A percentile compares a stretch with the other conserved stretches of the same genome.
phyloP scores from a whole-genome alignment of 2,888 invertebrate genomes.

The Yponomeuta malinellus region DNA sequence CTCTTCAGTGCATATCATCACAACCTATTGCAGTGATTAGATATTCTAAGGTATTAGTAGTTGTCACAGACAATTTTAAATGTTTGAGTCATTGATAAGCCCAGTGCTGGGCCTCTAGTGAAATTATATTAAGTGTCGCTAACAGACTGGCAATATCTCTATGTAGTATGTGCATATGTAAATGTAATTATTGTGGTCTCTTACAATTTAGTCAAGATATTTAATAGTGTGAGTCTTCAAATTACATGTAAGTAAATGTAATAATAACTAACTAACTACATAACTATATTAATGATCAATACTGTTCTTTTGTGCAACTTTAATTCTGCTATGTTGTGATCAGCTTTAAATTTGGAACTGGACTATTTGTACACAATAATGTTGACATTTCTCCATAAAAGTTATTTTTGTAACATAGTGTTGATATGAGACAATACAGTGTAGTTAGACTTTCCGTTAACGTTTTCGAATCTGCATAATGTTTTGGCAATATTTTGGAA shows the following conservation, averaged over 20 bases:
- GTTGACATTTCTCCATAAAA: slow-evolving; percentile 60
- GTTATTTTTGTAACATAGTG: slow-evolving; percentile 71
- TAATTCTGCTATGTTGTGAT: slow-evolving; percentile 72
- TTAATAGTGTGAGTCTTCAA: slow-evolving; percentile 71
- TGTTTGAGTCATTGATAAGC: slow-evolving; percentile 67
- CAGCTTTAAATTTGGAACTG: slow-evolving; percentile 69
- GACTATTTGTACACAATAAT: slow-evolving; percentile 66
- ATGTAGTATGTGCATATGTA: slow-evolving; percentile 70
- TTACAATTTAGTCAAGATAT: slow-evolving; percentile 73
- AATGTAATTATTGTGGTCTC: slow-evolving; percentile 72
- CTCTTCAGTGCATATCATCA: slow-evolving; percentile 75
- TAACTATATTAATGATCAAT: slow-evolving; percentile 46
- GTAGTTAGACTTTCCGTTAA: slow-evolving; percentile 51
- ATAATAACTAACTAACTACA: slow-evolving; percentile 62
- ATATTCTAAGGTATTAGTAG: slow-evolving; percentile 75
- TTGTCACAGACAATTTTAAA: slow-evolving; percentile 70
- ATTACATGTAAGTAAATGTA: slow-evolving; percentile 59
- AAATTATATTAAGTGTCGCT: slow-evolving; percentile 72
- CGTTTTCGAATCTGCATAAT: slow-evolving; percentile 41
- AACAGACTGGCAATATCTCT: slow-evolving; percentile 75
- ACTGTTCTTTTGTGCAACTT: slow-evolving; percentile 71
- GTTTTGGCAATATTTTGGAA: slow-evolving; percentile 62
- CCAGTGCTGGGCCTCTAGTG: slow-evolving; percentile 71
- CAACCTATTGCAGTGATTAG: slow-evolving; percentile 74
- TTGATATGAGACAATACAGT: slow-evolving; percentile 71